Percentiles rank a stretch among this genome's conserved stretches.
phyloP scores from a whole-genome alignment of 2,797 vertebrate species.

The Poeciliopsis presidionis region DNA sequence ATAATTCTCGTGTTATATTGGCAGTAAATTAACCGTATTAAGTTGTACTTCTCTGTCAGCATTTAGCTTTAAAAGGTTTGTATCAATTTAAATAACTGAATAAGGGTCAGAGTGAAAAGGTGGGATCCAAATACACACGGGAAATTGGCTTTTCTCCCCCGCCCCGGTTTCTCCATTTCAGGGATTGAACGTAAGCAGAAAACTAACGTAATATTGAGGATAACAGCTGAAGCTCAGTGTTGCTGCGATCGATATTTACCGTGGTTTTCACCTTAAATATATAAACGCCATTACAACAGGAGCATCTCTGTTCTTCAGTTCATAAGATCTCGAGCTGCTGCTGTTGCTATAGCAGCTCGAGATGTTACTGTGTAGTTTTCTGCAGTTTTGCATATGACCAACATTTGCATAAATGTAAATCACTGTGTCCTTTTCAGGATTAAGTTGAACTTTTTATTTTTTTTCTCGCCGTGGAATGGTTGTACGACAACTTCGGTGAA shows the following conservation, averaged over 20 bases:
- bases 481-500: not conserved
- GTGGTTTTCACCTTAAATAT: conserved; percentile 2
- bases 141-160: not conserved
- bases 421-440: not conserved
- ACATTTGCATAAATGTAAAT: not conserved
- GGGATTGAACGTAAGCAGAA: not conserved
- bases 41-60: not conserved
- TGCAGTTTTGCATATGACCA: not conserved
- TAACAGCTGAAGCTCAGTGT: conserved; percentile 4
- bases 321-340: no score
- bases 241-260: not conserved
- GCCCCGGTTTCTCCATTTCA: not conserved
- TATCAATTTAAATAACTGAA: not conserved
- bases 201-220: not conserved
- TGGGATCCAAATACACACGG: not conserved
- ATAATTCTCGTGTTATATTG: not conserved
- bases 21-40: not conserved
- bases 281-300: not conserved
- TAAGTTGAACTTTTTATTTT: not conserved
- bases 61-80: not conserved
- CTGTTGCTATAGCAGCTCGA: not conserved
- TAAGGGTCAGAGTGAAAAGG: not conserved
- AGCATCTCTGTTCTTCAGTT: not conserved
- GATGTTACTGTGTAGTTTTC: not conserved
- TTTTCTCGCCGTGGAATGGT: not conserved